Conservation (phyloP, 2,797 vertebrate genomes). For the Melanotaenia boesemani region DNA sequence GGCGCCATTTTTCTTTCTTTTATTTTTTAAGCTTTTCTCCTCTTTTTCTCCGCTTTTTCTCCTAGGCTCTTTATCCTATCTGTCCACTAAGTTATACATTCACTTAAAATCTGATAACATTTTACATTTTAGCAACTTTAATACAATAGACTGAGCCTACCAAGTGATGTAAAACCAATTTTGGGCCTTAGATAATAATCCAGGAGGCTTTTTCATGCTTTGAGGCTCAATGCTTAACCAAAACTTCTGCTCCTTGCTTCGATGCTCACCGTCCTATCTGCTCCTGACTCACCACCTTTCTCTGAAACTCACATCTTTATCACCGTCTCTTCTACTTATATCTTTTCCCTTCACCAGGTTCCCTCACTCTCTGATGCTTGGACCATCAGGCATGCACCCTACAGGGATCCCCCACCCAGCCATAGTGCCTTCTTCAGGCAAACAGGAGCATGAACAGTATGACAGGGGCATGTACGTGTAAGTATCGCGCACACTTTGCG, state of each 20-base stretch:
- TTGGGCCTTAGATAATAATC: background rate
- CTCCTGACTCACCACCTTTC: background rate
- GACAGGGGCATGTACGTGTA: conserved; percentile 91
- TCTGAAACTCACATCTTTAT: conserved; percentile 20
- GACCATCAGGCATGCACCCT: conserved; percentile 92
- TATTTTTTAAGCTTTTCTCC: background rate
- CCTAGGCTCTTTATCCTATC: background rate
- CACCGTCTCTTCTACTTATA: background rate
- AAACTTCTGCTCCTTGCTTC: conserved; percentile 37
- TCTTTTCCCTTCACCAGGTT: conserved; percentile 84
- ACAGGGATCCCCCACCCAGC: conserved; percentile 97
- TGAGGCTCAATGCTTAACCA: conserved; percentile 42
- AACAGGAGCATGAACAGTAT: conserved; percentile 94
- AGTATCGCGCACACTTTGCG: conserved; percentile 50
- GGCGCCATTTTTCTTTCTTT: background rate
- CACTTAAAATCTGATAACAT: background rate
- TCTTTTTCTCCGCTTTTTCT: too few species aligned
- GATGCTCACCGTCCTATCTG: background rate
- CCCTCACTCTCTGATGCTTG: conserved; percentile 94
- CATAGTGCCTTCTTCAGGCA: conserved; percentile 94
- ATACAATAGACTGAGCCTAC: background rate
- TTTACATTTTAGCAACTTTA: background rate
- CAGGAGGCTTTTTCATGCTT: conserved; percentile 40
- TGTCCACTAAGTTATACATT: background rate
- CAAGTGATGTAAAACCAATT: background rate